Percentiles rank a stretch among this genome's conserved stretches.
These are phyloP conservation scores for Hiodon alosoides DNA, from an alignment of 2,113 vertebrate genomes.

Conservation along the genomic window DNA sequence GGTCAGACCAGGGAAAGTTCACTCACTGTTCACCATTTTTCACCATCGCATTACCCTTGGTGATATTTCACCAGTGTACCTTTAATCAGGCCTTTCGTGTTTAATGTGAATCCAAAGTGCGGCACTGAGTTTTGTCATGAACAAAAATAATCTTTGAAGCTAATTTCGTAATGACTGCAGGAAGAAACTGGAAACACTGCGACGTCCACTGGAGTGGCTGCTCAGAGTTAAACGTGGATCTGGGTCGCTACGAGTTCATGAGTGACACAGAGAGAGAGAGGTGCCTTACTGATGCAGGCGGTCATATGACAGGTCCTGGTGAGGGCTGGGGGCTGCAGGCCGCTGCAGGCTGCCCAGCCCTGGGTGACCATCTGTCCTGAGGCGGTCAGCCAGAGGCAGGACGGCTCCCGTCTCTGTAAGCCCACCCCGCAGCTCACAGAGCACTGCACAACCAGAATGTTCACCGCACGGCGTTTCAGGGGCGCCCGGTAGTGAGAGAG, in stretches of 20 bases:
- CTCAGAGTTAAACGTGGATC: not conserved
- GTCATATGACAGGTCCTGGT: slow-evolving; percentile 73
- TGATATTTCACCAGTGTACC: not conserved
- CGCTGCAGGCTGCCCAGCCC: slow-evolving; percentile 55
- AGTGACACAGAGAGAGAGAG: not conserved
- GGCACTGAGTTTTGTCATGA: not conserved
- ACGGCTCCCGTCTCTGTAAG: slow-evolving; percentile 68
- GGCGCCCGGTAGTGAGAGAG: not conserved
- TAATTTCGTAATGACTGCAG: not conserved
- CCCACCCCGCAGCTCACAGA: slow-evolving; percentile 81
- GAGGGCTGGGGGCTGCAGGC: slow-evolving; percentile 57
- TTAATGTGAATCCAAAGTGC: not conserved
- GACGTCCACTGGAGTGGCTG: too few species aligned
- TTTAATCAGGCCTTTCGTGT: not conserved
- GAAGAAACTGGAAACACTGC: not conserved
- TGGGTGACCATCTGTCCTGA: slow-evolving; percentile 63
- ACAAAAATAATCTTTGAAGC: not conserved
- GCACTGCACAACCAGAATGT: slow-evolving; percentile 58
- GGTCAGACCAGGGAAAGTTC: slow-evolving; percentile 7
- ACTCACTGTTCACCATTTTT: not conserved
- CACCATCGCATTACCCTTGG: not conserved
- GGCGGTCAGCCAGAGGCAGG: slow-evolving; percentile 67
- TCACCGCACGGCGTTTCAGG: not conserved
- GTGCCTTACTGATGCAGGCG: slow-evolving; percentile 74
- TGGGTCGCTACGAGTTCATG: slow-evolving; percentile 5